Evolutionary conservation across 2,113 vertebrate species (phyloP), one percentile per base, ranked within the genome.

Genomic region (Anoura caudifer): DNA sequence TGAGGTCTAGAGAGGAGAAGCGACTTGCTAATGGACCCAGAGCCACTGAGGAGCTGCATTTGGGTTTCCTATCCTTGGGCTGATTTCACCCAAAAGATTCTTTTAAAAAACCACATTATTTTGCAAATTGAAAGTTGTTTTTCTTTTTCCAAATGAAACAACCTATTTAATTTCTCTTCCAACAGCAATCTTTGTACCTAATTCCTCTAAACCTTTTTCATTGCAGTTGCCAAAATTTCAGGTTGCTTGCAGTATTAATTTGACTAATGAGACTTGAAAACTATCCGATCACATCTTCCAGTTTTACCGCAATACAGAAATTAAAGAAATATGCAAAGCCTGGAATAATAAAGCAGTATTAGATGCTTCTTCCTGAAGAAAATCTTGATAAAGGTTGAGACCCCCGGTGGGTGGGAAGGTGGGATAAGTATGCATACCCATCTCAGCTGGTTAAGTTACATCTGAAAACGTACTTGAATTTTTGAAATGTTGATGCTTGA

Each of bases 211-310:
- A 89, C 47, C 38, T 50, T 92, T 94, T 93, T 33, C 38, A 28
- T 3, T 61, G 76, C 41, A 61, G 19, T 77, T 95, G 94, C 59
- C 84, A 94, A 92, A 50, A 41, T 59, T 95, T 91, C 72, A 96
- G 90, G 81, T 81, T 96, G 45, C 24, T 92, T 90, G 38, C 3
- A 56, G 81, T 79, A 96, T 91, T 95, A 96, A 97, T 96, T 92
- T 97, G 92, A 96, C 94, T 97, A 95, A 97, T 92, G 96, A 96
- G 87, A 95, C 87, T 93, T 95, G 90, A 92, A 97, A 97, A 95
- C 41, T 69, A 79, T 86, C 76, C 88, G 80, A 83, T 96, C 82
- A 73, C 61, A 92, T 92, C 95, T 95, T 95, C 73, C 50, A 67
- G 85, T 86, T 95, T 94, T 84, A 89, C 38, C 2, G 22, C 24